Base-by-base conservation (phyloP, 2,113 vertebrate genomes). In the Falco punctatus region DNA sequence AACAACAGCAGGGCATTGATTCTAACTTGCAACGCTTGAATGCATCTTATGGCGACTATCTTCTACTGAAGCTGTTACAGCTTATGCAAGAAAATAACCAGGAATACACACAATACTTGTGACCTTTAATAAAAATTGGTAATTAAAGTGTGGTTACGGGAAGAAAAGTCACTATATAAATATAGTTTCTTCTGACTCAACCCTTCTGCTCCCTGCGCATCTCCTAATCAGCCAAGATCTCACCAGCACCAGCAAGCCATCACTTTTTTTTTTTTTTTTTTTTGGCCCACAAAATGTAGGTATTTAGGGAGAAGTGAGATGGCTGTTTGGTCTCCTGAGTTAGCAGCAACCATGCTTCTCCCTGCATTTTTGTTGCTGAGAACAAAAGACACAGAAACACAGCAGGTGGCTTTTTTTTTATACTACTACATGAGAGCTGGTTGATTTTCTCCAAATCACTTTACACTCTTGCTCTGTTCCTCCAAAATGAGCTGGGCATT, bases 121-220 rank as follows among this genome's bases (percentile, higher is more conserved):
- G 97, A 94, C 97, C 86, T 96, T 97, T 90, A 52, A 81, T 96
- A 94, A 93, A 87, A 92, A 87, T 93, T 94, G 88, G 82, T 82
- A 88, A 94, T 93, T 88, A 81, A 96, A 97, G 67, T 52, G 89
- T 79, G 85, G 75, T 95, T 94, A 85, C 10, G 4, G 86, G 81
- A 91, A 95, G 83, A 86, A 69, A 94, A 93, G 42, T 91, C 84
- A 64, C 84, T 57, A 49, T 66, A 20, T 86, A 94, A 94, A 88
- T 85, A 88, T 0, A 23, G 62, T 22, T 81, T 67, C 87, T 95
- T 93, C 94, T 93, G 91, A 95, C 87, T 93, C 94, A 94, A 67
- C 27, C 9, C 85, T 82, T 90, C 89, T 65, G 33, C 73, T 89
- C 72, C 66, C 52, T n/a, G 72, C 23, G 81, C 61, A 96, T 66